A percentile compares a stretch with the other conserved stretches of the same genome.
phyloP scores from a whole-genome alignment of 2,113 vertebrate species.

The Albula glossodonta region DNA sequence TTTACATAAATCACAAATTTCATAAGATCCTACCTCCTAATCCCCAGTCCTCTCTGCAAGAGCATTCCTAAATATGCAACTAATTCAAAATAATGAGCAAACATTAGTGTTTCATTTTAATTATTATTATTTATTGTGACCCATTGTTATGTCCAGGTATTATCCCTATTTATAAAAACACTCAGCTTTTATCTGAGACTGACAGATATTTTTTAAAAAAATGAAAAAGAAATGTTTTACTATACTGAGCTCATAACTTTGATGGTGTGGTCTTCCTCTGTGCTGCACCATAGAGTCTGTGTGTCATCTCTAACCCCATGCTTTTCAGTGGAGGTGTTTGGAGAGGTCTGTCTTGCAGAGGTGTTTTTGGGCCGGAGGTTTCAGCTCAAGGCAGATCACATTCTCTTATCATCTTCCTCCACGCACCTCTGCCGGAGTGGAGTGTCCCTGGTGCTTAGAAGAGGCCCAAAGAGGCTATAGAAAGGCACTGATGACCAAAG shows the following conservation, averaged over 20 bases:
- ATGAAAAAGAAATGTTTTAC: neutral
- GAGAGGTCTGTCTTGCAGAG: neutral
- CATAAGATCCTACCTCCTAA: neutral
- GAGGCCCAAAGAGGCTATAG: slow-evolving; percentile 1
- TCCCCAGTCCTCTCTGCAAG: no score
- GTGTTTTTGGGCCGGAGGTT: neutral
- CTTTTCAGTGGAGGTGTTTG: neutral
- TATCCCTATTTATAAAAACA: neutral
- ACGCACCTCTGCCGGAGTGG: neutral
- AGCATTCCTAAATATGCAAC: neutral
- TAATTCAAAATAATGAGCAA: neutral
- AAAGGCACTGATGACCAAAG: neutral
- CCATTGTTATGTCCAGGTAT: no score
- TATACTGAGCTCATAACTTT: neutral
- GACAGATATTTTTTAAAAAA: neutral
- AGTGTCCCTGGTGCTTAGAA: slow-evolving; percentile 6
- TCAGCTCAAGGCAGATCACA: neutral
- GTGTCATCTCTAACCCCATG: neutral
- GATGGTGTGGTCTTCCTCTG: neutral
- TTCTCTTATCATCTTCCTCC: neutral
- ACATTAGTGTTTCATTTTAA: neutral
- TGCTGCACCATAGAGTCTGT: no score
- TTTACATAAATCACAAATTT: neutral
- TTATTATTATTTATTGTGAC: neutral
- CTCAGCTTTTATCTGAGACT: neutral